These are phyloP conservation scores for Carpatolechia fugitivella DNA, from an alignment of 2,888 invertebrate species.

Conservation along the genomic window DNA sequence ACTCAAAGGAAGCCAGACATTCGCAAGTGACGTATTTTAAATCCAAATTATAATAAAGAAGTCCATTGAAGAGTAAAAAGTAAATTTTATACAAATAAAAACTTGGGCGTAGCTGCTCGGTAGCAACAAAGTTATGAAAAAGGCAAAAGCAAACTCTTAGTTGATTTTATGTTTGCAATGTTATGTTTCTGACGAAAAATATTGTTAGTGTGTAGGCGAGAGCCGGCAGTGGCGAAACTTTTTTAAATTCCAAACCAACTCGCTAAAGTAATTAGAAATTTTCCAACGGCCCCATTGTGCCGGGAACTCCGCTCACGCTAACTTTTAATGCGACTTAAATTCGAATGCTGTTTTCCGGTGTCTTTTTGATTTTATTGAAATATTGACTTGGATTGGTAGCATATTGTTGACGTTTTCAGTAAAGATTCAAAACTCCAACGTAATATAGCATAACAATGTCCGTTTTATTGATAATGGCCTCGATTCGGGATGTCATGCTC, in stretches of 20 bases:
- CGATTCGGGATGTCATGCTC: too few species aligned
- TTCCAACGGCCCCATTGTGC: conserved; percentile 72
- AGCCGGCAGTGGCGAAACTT: conserved; percentile 54
- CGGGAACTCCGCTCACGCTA: conserved; percentile 66
- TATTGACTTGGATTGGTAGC: conserved; percentile 28
- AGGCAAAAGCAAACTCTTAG: neutral
- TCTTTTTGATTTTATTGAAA: conserved; percentile 63
- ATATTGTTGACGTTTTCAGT: conserved; percentile 15
- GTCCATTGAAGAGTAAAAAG: too few species aligned
- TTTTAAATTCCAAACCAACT: conserved; percentile 66
- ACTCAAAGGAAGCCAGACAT: too few species aligned
- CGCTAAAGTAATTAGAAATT: conserved; percentile 74
- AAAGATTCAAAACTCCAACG: too few species aligned
- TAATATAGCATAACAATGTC: too few species aligned
- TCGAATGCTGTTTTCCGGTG: conserved; percentile 72
- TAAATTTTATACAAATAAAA: too few species aligned
- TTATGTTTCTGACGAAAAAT: neutral
- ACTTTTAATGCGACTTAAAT: conserved; percentile 76
- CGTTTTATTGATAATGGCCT: too few species aligned
- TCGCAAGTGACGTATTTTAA: conserved; percentile 49
- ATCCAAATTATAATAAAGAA: conserved; percentile 18
- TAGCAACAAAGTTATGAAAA: too few species aligned
- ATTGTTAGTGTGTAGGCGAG: conserved; percentile 33
- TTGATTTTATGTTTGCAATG: neutral
- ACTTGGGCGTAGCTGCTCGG: too few species aligned